Percentiles rank a stretch among this genome's conserved stretches.
These are phyloP conservation scores for Henricia sp. DNA, from an alignment of 53 echinoderm and acorn worm genomes.

Conservation along the genomic window DNA sequence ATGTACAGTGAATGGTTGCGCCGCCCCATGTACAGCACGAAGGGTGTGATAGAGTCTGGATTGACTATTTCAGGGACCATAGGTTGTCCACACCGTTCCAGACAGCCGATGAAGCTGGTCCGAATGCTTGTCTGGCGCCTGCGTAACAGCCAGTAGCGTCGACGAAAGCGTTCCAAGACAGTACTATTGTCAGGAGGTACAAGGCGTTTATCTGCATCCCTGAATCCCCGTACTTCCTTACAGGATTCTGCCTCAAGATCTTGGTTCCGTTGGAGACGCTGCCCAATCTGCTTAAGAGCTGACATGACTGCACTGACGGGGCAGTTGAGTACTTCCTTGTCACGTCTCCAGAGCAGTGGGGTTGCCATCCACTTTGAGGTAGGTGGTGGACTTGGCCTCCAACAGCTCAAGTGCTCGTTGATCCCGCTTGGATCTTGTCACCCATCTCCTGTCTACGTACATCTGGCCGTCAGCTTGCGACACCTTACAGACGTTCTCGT, in stretches of 20 bases:
- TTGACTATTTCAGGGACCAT: conserved; percentile 51
- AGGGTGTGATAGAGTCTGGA: too few species aligned
- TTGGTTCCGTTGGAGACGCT: too few species aligned
- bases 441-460: neutral
- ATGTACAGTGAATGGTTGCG: too few species aligned
- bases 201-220: conserved; percentile 2
- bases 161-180: conserved; percentile 20
- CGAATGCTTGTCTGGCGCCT: neutral
- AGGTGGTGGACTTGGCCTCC: neutral
- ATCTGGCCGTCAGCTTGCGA: neutral
- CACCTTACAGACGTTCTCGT: neutral
- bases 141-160: conserved; percentile 18
- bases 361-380: neutral
- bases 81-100: conserved; percentile 36
- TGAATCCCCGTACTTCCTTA: neutral
- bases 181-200: neutral
- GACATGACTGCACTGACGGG: too few species aligned
- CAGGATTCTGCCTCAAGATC: too few species aligned
- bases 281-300: too few species aligned
- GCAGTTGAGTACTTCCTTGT: neutral
- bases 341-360: neutral
- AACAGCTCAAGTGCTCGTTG: too few species aligned
- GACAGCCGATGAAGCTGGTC: conserved; percentile 34
- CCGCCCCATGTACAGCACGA: too few species aligned
- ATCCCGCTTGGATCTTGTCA: too few species aligned